These are phyloP conservation scores for Palythoa heliodiscus DNA, from an alignment of 92 coral and sea anemone species.

Conservation along the genomic window DNA sequence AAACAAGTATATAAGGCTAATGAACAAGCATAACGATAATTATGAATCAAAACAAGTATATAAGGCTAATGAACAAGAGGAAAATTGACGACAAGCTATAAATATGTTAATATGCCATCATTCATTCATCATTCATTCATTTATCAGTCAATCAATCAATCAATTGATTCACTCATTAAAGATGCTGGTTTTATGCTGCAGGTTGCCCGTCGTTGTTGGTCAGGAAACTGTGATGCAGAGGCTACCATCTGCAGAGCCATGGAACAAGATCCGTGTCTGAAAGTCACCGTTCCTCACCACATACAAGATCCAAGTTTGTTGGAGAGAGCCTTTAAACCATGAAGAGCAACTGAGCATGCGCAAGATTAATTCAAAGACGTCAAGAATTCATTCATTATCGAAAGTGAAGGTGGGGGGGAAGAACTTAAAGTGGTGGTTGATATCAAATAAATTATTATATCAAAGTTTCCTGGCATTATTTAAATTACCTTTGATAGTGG, in stretches of 20 bases:
- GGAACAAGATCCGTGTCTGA: conserved; percentile 81
- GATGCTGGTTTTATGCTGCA: neutral
- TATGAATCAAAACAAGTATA: too few species aligned
- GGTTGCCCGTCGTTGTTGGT: conserved; percentile 96
- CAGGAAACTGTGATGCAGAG: conserved; percentile 84
- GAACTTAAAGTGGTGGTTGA: too few species aligned
- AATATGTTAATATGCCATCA: too few species aligned
- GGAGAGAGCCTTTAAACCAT: conserved; percentile 78
- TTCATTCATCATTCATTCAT: too few species aligned
- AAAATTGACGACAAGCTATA: too few species aligned
- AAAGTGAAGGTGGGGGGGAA: neutral
- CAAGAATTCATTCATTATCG: neutral
- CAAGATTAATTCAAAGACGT: neutral
- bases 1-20: too few species aligned
- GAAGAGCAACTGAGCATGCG: neutral
- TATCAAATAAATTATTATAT: too few species aligned
- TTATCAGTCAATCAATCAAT: too few species aligned
- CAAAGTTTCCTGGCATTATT: too few species aligned
- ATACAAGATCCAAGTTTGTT: conserved; percentile 76
- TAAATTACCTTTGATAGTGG: too few species aligned
- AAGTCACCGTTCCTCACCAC: conserved; percentile 82
- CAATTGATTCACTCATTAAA: neutral
- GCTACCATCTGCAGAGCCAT: conserved; percentile 85
- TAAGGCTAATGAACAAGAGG: too few species aligned
- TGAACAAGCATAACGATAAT: too few species aligned